A percentile compares a stretch with the other conserved stretches of the same genome.
phyloP scores from a whole-genome alignment of 2,888 invertebrate species.

The Heliconius hortense region DNA sequence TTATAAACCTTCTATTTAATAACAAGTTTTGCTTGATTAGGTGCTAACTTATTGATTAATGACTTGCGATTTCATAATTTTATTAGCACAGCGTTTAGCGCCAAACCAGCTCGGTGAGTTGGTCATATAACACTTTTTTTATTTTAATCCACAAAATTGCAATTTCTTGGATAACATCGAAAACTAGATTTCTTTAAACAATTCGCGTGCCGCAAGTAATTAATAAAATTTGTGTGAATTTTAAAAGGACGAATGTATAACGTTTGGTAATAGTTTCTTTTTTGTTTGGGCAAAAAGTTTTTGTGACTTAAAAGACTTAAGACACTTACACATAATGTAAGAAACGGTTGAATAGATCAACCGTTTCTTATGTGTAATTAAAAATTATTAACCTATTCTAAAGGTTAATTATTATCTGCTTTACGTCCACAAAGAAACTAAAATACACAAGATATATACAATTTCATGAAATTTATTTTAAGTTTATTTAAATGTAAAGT shows the following conservation, averaged over 20 bases:
- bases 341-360: too few relatives aligned
- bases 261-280: conserved; percentile 21
- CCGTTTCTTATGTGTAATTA: too few relatives aligned
- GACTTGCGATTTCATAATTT: conserved; percentile 38
- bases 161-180: conserved; percentile 35
- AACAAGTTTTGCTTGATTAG: background rate
- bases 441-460: too few relatives aligned
- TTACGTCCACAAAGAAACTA: too few relatives aligned
- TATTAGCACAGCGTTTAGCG: conserved; percentile 36
- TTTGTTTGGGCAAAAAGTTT: background rate
- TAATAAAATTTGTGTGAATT: conserved; percentile 22
- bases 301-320: background rate
- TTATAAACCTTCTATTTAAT: background rate
- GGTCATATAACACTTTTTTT: conserved; percentile 34
- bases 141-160: conserved; percentile 31
- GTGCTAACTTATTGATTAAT: conserved; percentile 15
- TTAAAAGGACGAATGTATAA: conserved; percentile 17
- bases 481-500: too few relatives aligned
- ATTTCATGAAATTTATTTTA: too few relatives aligned
- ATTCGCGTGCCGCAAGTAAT: conserved; percentile 33
- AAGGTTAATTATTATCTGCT: too few relatives aligned
- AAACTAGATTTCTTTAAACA: conserved; percentile 33
- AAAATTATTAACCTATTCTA: too few relatives aligned
- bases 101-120: conserved; percentile 32
- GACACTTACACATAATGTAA: too few relatives aligned